A percentile compares a stretch with the other conserved stretches of the same genome.
These are phyloP conservation scores for Drosophila bocqueti DNA, from an alignment of 1,140 invertebrate species.

Conservation along the genomic window DNA sequence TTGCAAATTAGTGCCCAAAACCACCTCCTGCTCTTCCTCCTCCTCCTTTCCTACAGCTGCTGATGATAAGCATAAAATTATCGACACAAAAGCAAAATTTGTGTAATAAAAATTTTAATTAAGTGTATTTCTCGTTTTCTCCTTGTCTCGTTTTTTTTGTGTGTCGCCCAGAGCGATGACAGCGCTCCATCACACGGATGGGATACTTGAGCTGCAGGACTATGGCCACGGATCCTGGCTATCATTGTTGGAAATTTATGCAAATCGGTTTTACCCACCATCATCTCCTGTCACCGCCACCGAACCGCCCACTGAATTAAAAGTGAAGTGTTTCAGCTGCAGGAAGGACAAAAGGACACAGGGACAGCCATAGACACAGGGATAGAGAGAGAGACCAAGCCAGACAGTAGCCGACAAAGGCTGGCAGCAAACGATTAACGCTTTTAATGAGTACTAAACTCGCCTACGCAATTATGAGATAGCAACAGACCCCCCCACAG, in stretches of 20 bases:
- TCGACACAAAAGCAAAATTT: constrained; percentile 77
- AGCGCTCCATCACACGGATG: constrained; percentile 53
- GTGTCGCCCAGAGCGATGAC: constrained; percentile 48
- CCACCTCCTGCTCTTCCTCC: neutral
- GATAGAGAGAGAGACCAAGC: neutral
- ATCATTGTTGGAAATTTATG: constrained; percentile 78
- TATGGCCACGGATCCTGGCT: constrained; percentile 24
- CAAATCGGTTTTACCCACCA: constrained; percentile 64
- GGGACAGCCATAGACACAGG: neutral
- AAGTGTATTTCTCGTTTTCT: constrained; percentile 29
- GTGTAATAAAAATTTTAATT: constrained; percentile 67
- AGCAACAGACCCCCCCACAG: constrained; percentile 37
- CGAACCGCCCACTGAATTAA: constrained; percentile 52
- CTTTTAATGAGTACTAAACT: constrained; percentile 80
- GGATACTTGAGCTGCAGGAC: constrained; percentile 9
- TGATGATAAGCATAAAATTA: constrained; percentile 81
- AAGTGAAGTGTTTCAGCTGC: constrained; percentile 71
- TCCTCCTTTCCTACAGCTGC: neutral
- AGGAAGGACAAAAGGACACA: constrained; percentile 42
- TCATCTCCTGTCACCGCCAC: neutral
- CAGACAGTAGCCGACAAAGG: constrained; percentile 53
- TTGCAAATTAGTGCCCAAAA: constrained; percentile 62
- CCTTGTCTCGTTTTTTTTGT: neutral
- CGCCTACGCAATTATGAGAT: constrained; percentile 79
- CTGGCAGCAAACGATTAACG: constrained; percentile 64